These are phyloP conservation scores for Ammodramus savannarum DNA, from an alignment of 2,113 vertebrate genomes.

Conservation along the genomic window DNA sequence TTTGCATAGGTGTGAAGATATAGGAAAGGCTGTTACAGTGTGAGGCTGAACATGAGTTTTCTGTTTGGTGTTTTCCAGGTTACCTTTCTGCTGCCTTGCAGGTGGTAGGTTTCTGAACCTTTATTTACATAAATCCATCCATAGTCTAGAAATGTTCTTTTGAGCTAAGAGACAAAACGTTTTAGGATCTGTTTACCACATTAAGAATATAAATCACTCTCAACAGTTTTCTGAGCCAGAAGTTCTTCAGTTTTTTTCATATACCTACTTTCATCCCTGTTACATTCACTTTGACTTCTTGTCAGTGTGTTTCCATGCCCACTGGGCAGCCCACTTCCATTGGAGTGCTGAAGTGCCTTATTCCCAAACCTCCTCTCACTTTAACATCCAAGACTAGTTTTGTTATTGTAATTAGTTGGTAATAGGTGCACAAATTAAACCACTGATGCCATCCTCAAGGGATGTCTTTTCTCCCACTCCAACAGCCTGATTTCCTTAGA, in stretches of 20 bases:
- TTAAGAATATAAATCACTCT: not conserved
- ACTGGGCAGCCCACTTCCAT: not conserved
- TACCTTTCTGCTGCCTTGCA: not conserved
- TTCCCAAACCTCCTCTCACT: not conserved
- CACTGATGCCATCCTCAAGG: not conserved
- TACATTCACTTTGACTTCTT: not conserved
- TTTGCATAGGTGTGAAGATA: slow-evolving; percentile 23
- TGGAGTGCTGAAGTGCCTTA: not conserved
- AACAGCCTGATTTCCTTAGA: not conserved
- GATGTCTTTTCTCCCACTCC: not conserved
- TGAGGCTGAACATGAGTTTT: not conserved
- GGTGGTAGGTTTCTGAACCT: not conserved
- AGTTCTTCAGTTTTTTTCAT: not conserved
- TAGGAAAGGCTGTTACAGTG: not conserved
- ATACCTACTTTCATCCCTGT: not conserved
- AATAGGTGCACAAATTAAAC: not conserved
- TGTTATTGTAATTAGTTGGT: not conserved
- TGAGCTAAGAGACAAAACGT: not conserved
- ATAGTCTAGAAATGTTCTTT: not conserved
- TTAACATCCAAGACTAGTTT: not conserved
- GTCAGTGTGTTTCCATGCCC: not conserved
- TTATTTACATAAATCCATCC: not conserved
- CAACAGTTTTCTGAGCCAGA: not conserved
- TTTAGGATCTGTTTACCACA: not conserved
- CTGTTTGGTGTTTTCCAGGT: not conserved